Conservation (phyloP, 2,888 invertebrate species). For the Vesta saturnalis region DNA sequence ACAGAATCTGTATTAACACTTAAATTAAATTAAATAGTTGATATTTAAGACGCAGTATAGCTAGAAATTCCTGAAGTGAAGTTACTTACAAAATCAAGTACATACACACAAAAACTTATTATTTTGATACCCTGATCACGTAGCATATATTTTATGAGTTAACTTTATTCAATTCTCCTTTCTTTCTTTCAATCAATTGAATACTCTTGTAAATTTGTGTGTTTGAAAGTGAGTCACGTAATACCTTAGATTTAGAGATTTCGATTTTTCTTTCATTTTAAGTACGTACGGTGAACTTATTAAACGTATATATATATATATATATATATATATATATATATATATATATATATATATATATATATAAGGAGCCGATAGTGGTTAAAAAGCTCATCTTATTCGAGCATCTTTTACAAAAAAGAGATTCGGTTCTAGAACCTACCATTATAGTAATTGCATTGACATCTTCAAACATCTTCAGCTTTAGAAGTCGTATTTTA, state of each 20-base stretch:
- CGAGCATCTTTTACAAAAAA: conserved; percentile 24
- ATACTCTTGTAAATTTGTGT: conserved; percentile 5
- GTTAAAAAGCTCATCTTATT: conserved; percentile 35
- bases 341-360: too few relatives aligned
- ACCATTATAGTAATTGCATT: conserved; percentile 45
- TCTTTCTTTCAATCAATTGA: conserved; percentile 14
- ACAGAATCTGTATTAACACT: too few relatives aligned
- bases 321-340: too few relatives aligned
- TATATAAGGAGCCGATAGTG: conserved; percentile 22
- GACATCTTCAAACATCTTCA: conserved; percentile 39
- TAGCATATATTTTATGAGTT: background rate
- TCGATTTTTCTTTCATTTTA: conserved; percentile 17
- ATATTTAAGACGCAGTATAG: too few relatives aligned
- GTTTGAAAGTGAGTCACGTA: conserved; percentile 33
- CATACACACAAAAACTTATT: too few relatives aligned
- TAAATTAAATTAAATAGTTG: too few relatives aligned
- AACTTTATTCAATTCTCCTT: background rate
- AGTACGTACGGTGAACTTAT: conserved; percentile 22
- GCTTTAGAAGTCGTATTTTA: conserved; percentile 37
- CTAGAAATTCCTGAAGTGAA: too few relatives aligned
- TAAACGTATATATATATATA: conserved; percentile 29
- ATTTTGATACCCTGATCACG: conserved; percentile 17
- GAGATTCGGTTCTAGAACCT: conserved; percentile 39
- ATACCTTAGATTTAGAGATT: conserved; percentile 20
- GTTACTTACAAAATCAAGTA: too few relatives aligned